Percentiles rank a stretch among this genome's conserved stretches.
Conservation (phyloP, 1,140 invertebrate species). For the Spodoptera frugiperda region DNA sequence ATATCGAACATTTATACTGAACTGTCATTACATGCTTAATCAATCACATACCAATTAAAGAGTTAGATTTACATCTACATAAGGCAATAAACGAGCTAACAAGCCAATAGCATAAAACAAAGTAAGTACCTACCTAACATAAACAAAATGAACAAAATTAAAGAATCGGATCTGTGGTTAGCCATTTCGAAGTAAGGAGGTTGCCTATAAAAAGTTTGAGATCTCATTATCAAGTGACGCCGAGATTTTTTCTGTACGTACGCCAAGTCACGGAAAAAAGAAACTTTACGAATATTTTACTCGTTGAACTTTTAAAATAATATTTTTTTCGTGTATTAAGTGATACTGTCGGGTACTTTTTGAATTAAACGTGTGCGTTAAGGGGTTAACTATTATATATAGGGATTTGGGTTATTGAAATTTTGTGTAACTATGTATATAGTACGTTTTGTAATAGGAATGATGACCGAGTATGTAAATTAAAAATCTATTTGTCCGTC, state of each 20-base stretch:
- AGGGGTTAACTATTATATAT: not conserved
- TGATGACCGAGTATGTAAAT: too few species aligned
- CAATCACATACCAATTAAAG: not conserved
- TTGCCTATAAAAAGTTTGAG: constrained; percentile 54
- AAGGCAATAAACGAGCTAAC: constrained; percentile 10
- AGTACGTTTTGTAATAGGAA: too few species aligned
- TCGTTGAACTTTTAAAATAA: constrained; percentile 37
- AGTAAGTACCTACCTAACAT: too few species aligned
- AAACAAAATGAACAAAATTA: constrained; percentile 32
- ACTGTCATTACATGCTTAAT: too few species aligned
- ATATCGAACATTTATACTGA: too few species aligned
- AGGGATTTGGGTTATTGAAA: not conserved
- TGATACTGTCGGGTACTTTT: constrained; percentile 2
- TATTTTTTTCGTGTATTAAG: constrained; percentile 19
- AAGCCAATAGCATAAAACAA: constrained; percentile 20
- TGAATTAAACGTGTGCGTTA: not conserved
- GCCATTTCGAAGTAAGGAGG: constrained; percentile 54
- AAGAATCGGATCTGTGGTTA: constrained; percentile 44
- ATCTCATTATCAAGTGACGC: constrained; percentile 42
- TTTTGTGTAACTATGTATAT: too few species aligned
- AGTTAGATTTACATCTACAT: not conserved
- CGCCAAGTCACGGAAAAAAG: constrained; percentile 4
- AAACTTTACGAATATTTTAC: constrained; percentile 43
- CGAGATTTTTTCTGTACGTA: constrained; percentile 42
- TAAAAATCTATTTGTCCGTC: too few species aligned